Conservation (phyloP, 1,140 invertebrate genomes). For the Orussus abietinus region DNA sequence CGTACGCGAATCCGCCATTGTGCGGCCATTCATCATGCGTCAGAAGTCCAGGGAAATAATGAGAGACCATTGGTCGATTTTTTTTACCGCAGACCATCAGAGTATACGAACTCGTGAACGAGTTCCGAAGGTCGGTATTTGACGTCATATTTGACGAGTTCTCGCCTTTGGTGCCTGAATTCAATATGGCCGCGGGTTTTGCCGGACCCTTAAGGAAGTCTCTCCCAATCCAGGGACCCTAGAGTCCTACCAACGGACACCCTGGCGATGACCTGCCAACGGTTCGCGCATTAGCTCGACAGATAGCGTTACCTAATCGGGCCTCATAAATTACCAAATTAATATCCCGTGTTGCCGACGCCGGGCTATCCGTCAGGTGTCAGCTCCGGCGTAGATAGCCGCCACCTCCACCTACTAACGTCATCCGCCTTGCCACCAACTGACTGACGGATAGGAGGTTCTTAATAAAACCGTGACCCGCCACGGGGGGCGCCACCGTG, state of each 20-base stretch:
- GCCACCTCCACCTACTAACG: constrained; percentile 19
- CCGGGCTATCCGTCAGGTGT: constrained; percentile 49
- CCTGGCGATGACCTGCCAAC: constrained; percentile 45
- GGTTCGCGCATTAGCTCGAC: constrained; percentile 47
- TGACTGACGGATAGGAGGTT: neutral
- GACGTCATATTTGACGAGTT: too few species aligned
- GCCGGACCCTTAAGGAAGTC: too few species aligned
- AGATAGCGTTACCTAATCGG: constrained; percentile 51
- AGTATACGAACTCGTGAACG: too few species aligned
- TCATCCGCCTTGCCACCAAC: neutral
- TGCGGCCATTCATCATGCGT: neutral
- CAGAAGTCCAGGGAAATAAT: too few species aligned
- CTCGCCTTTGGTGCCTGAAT: too few species aligned
- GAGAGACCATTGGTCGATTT: too few species aligned
- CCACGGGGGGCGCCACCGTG: constrained; percentile 1
- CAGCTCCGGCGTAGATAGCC: constrained; percentile 43
- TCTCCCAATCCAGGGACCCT: too few species aligned
- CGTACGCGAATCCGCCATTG: too few species aligned
- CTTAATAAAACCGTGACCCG: neutral
- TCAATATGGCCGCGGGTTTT: too few species aligned
- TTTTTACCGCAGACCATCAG: too few species aligned
- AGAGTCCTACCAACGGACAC: too few species aligned
- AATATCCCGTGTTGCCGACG: constrained; percentile 47
- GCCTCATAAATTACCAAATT: constrained; percentile 53
- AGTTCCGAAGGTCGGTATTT: too few species aligned